Evolutionary conservation across 37 sponge, comb jelly and placozoan genomes (phyloP), one percentile per base, ranked within the genome.

Genomic region (Ianthella basta): DNA sequence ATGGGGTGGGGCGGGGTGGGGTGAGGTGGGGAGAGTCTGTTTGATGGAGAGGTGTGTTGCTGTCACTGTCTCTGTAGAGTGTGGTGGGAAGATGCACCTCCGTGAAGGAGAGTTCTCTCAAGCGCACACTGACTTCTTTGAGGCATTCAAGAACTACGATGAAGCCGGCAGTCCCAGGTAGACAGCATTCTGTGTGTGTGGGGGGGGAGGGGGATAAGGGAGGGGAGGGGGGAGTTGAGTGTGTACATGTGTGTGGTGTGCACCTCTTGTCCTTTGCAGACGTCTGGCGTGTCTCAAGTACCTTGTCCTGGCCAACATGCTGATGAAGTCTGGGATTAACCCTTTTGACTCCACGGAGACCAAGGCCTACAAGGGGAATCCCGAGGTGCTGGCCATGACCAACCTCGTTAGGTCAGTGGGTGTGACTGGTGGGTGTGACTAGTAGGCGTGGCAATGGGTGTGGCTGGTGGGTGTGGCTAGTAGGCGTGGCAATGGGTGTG

Each of bases 111-210:
- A 98, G 75, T 98, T 91, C 88, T 88, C 96, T 33, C 79, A 85
- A 38, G 98, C 98, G 21, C 98, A 98, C 87, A 98, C 96, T 0
- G 98, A 98, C 86, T 98, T 98, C 88, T 98, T 98, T 86, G 98
- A 98, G 55, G 92, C 98, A 4, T 98, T 98, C 88, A 98, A 98
- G 86, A 98, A 98, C 55, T 98, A 98, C 53, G 98, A 98, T 85
- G 98, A 98, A 61, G 91, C 94, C 33, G 98, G 98, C 24, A 96
- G 96, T 77, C 92, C 96, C 54, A 88, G 98, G 72, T 70, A 35
- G 2, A 35, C 30, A 8, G 20, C 12, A 5, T 3, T 44, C 6
- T 44, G 50, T 44, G 50, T 44, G 50, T 44, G 50, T 44, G 50
- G 6, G 3, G 50, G 3, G 50, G 50, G 3, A 8, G 3, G 50